These are phyloP conservation scores for Saimiri boliviensis DNA, from an alignment of 2,113 vertebrate species.

Conservation along the genomic window DNA sequence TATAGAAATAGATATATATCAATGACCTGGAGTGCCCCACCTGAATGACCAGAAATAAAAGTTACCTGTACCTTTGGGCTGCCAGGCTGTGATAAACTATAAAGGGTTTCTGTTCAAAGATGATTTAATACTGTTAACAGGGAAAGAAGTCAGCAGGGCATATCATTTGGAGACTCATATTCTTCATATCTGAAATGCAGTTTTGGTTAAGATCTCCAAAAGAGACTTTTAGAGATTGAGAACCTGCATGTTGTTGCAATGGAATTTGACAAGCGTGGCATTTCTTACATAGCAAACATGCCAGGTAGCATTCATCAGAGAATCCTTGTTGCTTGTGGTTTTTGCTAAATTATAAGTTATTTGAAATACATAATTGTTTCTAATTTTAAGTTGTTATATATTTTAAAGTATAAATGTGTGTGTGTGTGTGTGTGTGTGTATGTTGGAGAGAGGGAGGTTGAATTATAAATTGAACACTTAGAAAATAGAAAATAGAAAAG, in stretches of 20 bases:
- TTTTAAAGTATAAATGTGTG: background rate
- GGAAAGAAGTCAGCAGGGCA: conserved; percentile 57
- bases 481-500: background rate
- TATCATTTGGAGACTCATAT: conserved; percentile 62
- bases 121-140: conserved; percentile 64
- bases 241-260: background rate
- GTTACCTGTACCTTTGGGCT: conserved; percentile 55
- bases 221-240: conserved; percentile 34
- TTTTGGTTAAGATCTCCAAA: conserved; percentile 52
- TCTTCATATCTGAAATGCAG: conserved; percentile 56
- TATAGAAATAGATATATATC: conserved; percentile 31
- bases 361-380: background rate
- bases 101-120: conserved; percentile 69
- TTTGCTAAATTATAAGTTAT: background rate
- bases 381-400: background rate
- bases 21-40: conserved; percentile 19
- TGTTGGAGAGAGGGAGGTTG: background rate
- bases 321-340: background rate
- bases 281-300: conserved; percentile 5
- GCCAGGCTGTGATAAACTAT: conserved; percentile 59
- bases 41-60: conserved; percentile 72
- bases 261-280: conserved; percentile 14
- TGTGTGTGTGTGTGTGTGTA: background rate
- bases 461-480: background rate
- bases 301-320: background rate